phyloP scores from a whole-genome alignment of 2,113 vertebrate species.

The human (Homo sapiens) region DNA sequence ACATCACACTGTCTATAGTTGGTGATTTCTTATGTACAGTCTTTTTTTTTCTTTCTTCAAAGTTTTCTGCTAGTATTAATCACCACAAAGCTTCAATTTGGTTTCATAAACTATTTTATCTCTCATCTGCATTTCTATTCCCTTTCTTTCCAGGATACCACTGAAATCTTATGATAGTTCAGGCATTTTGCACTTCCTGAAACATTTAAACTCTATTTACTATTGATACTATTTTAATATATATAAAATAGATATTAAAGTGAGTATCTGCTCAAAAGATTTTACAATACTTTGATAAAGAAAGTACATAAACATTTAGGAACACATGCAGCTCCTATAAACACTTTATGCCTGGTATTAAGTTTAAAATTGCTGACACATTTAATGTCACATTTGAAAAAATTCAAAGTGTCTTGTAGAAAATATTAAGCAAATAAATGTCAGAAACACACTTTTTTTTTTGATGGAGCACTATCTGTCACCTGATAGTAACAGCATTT shows the following conservation, averaged over 20 bases:
- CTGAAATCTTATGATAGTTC: constrained; percentile 39
- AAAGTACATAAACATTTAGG: constrained; percentile 52
- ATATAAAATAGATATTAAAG: constrained; percentile 3
- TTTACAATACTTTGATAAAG: constrained; percentile 65
- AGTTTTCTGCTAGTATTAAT: not conserved
- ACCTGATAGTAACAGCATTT: constrained; percentile 1
- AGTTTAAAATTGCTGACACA: constrained; percentile 56
- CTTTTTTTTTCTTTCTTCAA: not conserved
- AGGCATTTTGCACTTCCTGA: constrained; percentile 47
- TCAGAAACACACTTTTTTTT: constrained; percentile 17
- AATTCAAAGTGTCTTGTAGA: constrained; percentile 37
- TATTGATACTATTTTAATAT: too few relatives aligned
- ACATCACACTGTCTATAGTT: not conserved
- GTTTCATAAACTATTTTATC: constrained; percentile 29
- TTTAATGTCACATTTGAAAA: constrained; percentile 55
- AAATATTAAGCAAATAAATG: constrained; percentile 53
- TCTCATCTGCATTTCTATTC: constrained; percentile 6
- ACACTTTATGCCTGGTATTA: constrained; percentile 20
- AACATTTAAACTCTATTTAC: constrained; percentile 34
- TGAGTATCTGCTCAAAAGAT: constrained; percentile 56
- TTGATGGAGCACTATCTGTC: not conserved
- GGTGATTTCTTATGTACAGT: not conserved
- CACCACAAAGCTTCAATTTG: not conserved
- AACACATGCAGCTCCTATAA: constrained; percentile 56
- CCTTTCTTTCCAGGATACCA: not conserved